Percentiles rank a stretch among this genome's conserved stretches.
These are phyloP conservation scores for Chironomus tepperi DNA, from an alignment of 1,140 invertebrate species.

Conservation along the genomic window DNA sequence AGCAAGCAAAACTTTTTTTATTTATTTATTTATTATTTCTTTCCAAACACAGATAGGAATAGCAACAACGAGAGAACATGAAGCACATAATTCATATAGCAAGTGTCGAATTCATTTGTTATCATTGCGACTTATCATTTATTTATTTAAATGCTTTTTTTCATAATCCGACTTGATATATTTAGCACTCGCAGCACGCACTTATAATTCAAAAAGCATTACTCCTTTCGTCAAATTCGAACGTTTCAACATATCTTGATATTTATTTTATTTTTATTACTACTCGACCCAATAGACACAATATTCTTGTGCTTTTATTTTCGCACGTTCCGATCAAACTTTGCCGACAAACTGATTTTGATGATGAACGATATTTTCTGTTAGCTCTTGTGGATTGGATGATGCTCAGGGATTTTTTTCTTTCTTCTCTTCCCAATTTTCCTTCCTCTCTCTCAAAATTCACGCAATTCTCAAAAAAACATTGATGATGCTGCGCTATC, in stretches of 20 bases:
- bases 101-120: not conserved
- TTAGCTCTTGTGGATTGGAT: not conserved
- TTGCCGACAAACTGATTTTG: not conserved
- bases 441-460: not conserved
- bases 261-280: not conserved
- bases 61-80: not conserved
- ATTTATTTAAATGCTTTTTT: not conserved
- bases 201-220: too few relatives aligned
- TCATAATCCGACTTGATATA: too few relatives aligned
- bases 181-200: too few relatives aligned
- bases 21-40: too few relatives aligned
- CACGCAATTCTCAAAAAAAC: too few relatives aligned
- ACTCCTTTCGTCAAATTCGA: too few relatives aligned
- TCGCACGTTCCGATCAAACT: not conserved
- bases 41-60: not conserved
- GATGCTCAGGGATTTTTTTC: slow-evolving; percentile 5
- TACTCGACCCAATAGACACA: not conserved
- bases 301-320: not conserved
- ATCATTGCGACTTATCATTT: slow-evolving; percentile 1
- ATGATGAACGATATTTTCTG: not conserved
- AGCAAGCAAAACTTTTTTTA: too few relatives aligned
- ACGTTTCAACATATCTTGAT: too few relatives aligned
- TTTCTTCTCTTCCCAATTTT: not conserved
- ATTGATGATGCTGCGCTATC: not conserved
- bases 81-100: not conserved